Evolutionary conservation across 2,113 vertebrate genomes (phyloP).

Genomic region (Mesoclemmys tuberculata): DNA sequence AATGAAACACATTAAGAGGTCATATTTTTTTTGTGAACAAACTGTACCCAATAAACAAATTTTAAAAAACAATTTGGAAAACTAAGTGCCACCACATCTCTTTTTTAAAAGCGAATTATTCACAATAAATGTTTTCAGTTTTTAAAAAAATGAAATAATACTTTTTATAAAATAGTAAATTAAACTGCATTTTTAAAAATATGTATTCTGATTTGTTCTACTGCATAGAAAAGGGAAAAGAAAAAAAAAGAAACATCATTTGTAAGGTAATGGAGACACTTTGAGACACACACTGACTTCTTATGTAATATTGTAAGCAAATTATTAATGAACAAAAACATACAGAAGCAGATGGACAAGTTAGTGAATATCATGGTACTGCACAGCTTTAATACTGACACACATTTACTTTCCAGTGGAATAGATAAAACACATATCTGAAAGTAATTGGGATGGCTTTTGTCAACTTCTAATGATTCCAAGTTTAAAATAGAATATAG

Average conservation of each 20-base stretch:
- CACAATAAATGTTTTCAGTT: conserved; percentile 78
- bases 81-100: conserved; percentile 80
- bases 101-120: conserved; percentile 79
- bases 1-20: conserved; percentile 83
- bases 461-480: conserved; percentile 55
- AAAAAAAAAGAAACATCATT: conserved; percentile 66
- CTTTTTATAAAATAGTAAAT: conserved; percentile 74
- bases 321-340: conserved; percentile 73
- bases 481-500: conserved; percentile 53
- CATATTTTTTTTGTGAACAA: conserved; percentile 77
- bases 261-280: conserved; percentile 74
- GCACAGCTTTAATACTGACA: conserved; percentile 81
- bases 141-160: conserved; percentile 53
- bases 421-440: conserved; percentile 73
- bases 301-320: conserved; percentile 75
- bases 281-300: conserved; percentile 68
- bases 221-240: conserved; percentile 71
- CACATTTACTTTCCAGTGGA: conserved; percentile 76
- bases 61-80: conserved; percentile 79
- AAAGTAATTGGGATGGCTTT: conserved; percentile 61
- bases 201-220: conserved; percentile 77
- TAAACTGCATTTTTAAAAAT: conserved; percentile 75
- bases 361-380: conserved; percentile 75
- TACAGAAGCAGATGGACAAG: conserved; percentile 78
- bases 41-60: conserved; percentile 76